A percentile compares a stretch with the other conserved stretches of the same genome.
Conservation (phyloP, 1,140 invertebrate species). For the Apis cerana region DNA sequence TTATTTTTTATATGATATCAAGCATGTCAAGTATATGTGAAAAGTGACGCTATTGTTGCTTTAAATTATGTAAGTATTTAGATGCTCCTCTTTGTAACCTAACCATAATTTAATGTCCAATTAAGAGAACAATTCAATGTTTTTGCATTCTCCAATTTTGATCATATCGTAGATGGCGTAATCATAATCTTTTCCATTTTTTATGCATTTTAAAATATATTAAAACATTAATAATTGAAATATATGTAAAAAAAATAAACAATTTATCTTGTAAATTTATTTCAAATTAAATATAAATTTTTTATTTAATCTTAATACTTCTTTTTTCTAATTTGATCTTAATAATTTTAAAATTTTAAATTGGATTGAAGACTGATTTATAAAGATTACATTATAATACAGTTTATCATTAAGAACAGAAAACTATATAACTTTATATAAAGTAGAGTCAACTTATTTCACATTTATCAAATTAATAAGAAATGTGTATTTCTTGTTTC, state of each 20-base stretch:
- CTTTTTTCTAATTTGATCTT: background rate
- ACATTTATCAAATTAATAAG: background rate
- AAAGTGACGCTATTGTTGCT: background rate
- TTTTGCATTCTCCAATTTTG: background rate
- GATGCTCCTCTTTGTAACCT: background rate
- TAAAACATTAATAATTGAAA: background rate
- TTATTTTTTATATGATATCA: background rate
- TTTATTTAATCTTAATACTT: background rate
- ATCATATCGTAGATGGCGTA: background rate
- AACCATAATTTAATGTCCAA: background rate
- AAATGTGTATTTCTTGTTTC: background rate
- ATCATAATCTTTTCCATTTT: background rate
- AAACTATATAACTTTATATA: background rate
- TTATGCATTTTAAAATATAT: background rate
- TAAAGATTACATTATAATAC: background rate
- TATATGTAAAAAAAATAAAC: background rate
- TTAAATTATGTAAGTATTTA: background rate
- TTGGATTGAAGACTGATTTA: background rate
- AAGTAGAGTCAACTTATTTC: background rate
- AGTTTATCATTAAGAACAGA: background rate
- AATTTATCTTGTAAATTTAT: background rate
- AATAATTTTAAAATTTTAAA: background rate
- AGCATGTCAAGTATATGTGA: background rate
- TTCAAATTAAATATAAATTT: background rate
- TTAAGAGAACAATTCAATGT: background rate